Base-by-base conservation (phyloP, 2,797 vertebrate genomes). In the Danio tinwini region DNA sequence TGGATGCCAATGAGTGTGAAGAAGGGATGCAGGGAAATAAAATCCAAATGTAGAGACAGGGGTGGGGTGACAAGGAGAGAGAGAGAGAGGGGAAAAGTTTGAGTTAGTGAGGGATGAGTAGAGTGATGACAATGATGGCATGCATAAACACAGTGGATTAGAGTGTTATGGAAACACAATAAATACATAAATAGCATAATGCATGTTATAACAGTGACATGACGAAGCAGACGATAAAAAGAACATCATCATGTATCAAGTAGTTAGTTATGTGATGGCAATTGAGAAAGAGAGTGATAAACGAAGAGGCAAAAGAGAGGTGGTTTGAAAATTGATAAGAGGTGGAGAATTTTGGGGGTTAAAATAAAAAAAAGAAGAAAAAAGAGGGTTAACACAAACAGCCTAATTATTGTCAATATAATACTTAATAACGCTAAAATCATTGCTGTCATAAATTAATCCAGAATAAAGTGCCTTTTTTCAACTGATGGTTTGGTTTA, bases 311-410 rank as follows among this genome's bases (percentile, higher is more conserved):
- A 17, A 75, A 62, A n/a, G 37, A 45, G 45, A 63, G 45, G 19
- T 47, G 64, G 42, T 49, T 68, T 68, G 17, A 9, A 59, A 52
- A 55, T 55, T 17, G 71, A 45, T 29, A 55, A 16, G 11, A 61
- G 40, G 81, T 79, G 50, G 21, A 69, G 47, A 47, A 65, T 80
- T 81, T 40, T 58, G 29, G 71, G 78, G 37, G 52, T 58, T n/a
- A 78, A 81, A 65, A n/a, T n/a, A 29, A 3, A 42, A 7, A 4
- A 5, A 50, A 70, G 42, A 65, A 81, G 11, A 0, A 53, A 53
- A 67, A 76, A 37, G 59, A 16, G 19, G 64, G 42, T 67, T 58
- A 83, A 67, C n/a, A 70, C 61, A 58, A 83, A 67, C 16, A 70
- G 16, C 5, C 37, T 79, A 2, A 62, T 76, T 29, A 50, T 6